These are phyloP conservation scores for Epinephelus cyanopodus DNA, from an alignment of 2,113 vertebrate species.

Conservation along the genomic window DNA sequence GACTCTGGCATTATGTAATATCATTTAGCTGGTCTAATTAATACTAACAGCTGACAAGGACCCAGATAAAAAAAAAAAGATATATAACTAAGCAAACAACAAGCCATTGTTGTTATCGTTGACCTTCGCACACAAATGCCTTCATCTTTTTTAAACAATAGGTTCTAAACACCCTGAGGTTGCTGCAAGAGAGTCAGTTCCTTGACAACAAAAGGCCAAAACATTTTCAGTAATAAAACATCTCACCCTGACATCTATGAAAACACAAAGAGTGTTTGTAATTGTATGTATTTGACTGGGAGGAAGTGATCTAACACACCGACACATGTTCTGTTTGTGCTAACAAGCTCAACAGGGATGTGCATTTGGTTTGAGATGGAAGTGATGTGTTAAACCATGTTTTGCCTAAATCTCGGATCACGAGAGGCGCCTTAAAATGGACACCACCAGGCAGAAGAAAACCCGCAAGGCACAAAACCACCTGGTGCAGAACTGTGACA, in stretches of 20 bases:
- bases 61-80: not conserved
- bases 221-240: not conserved
- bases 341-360: not conserved
- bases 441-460: no score
- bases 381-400: not conserved
- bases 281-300: not conserved
- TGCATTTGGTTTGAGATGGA: not conserved
- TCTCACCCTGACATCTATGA: not conserved
- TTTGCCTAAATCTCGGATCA: not conserved
- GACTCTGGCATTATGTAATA: not conserved
- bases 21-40: not conserved
- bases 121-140: not conserved
- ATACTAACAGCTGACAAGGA: not conserved
- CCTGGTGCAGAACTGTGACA: no score
- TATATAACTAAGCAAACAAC: not conserved
- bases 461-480: no score
- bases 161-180: not conserved
- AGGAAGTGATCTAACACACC: not conserved
- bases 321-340: not conserved
- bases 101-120: not conserved
- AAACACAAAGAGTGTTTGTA: not conserved
- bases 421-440: no score
- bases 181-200: not conserved
- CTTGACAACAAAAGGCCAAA: not conserved
- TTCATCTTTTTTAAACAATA: not conserved